phyloP scores from a whole-genome alignment of 2,888 invertebrate genomes.

The Drosophila hamatofila region DNA sequence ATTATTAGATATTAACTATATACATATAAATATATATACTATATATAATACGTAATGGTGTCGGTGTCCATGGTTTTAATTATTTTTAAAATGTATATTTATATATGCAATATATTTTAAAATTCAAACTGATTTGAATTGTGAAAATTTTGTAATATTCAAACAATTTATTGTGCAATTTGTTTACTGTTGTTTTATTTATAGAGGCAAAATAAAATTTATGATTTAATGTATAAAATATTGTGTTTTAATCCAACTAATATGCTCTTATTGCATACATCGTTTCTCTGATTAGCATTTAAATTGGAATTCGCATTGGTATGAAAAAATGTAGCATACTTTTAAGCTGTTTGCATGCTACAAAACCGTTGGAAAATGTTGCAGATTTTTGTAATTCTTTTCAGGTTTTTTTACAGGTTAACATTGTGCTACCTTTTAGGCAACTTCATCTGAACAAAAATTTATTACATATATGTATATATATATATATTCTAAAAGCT shows the following conservation, averaged over 20 bases:
- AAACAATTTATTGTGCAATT: conserved; percentile 50
- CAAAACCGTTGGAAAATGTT: background rate
- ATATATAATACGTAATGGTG: conserved; percentile 50
- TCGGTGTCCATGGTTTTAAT: conserved; percentile 73
- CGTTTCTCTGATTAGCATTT: background rate
- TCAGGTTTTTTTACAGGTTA: too few relatives aligned
- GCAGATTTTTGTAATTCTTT: too few relatives aligned
- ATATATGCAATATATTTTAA: conserved; percentile 43
- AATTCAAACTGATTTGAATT: conserved; percentile 45
- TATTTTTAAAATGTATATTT: conserved; percentile 25
- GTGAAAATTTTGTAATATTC: conserved; percentile 53
- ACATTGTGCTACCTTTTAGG: too few relatives aligned
- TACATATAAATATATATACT: conserved; percentile 5
- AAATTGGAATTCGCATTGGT: too few relatives aligned
- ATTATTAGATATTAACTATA: conserved; percentile 11
- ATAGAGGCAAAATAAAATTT: conserved; percentile 37
- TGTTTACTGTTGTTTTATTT: conserved; percentile 68
- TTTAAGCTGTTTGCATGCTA: background rate
- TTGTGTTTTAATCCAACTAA: background rate
- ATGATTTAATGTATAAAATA: background rate
- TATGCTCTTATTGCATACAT: background rate
- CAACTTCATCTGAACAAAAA: too few relatives aligned
- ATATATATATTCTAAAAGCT: too few relatives aligned
- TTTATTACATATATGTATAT: too few relatives aligned
- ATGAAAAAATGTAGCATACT: background rate